These are phyloP conservation scores for Catamblyrhynchus diadema DNA, from an alignment of 2,797 vertebrate genomes.

Conservation along the genomic window DNA sequence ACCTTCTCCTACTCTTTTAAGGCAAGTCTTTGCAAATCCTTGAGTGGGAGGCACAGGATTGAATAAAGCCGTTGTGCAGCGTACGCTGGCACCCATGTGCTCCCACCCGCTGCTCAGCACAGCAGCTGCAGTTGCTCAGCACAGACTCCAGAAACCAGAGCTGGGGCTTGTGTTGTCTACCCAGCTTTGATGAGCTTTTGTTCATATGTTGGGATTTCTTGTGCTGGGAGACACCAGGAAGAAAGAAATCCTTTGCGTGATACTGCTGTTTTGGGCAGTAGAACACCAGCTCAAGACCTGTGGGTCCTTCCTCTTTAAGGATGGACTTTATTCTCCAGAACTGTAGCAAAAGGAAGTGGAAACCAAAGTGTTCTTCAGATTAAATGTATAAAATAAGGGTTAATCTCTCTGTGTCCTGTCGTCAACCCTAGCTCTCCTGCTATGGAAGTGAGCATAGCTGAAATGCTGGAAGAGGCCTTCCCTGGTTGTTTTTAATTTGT, in stretches of 20 bases:
- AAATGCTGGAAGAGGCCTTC: not conserved
- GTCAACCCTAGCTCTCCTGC: not conserved
- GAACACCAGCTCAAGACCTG: not conserved
- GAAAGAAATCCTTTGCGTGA: not conserved
- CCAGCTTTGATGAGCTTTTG: not conserved
- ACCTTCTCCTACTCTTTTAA: constrained; percentile 40
- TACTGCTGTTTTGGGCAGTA: not conserved
- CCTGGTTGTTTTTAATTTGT: not conserved
- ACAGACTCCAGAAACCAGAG: not conserved
- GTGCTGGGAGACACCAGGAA: not conserved
- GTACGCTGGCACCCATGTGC: not conserved
- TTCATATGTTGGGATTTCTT: not conserved
- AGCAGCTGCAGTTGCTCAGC: not conserved
- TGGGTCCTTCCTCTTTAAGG: not conserved
- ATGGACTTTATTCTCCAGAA: not conserved
- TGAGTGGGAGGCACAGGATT: constrained; percentile 37
- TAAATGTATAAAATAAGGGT: not conserved
- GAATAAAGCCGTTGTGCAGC: not conserved
- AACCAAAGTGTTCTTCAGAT: not conserved
- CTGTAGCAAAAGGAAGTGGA: not conserved
- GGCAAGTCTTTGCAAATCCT: not conserved
- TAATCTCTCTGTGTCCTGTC: not conserved
- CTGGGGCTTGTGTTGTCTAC: not conserved
- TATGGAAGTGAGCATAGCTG: not conserved
- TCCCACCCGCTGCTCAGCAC: not conserved